phyloP scores from a whole-genome alignment of 2,888 invertebrate species.

The Chrysolina americana region DNA sequence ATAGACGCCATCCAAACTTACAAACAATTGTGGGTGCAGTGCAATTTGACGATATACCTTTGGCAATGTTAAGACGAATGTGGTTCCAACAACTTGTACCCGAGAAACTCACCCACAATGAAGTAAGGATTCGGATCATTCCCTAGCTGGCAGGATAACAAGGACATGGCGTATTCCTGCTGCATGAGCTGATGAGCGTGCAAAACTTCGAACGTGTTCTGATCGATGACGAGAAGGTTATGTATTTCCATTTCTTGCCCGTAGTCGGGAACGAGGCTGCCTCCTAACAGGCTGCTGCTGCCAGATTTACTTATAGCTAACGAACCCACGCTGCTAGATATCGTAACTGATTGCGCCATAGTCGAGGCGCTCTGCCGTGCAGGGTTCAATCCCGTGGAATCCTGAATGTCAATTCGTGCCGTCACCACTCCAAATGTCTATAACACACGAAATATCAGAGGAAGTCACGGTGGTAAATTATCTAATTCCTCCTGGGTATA shows the following conservation, averaged over 20 bases:
- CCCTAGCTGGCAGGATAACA: conserved; percentile 91
- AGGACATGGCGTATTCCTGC: conserved; percentile 91
- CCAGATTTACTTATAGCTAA: conserved; percentile 70
- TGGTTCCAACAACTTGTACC: too few species aligned
- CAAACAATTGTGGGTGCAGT: too few species aligned
- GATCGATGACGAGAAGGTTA: conserved; percentile 92
- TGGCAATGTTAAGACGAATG: too few species aligned
- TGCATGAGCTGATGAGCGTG: conserved; percentile 95
- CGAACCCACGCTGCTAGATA: conserved; percentile 72
- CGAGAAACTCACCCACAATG: conserved; percentile 79
- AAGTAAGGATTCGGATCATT: conserved; percentile 94
- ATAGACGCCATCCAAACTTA: too few species aligned
- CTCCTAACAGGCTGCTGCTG: conserved; percentile 63
- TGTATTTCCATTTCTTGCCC: conserved; percentile 93
- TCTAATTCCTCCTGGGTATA: too few species aligned
- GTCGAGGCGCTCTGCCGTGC: conserved; percentile 84
- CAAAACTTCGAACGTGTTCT: conserved; percentile 96
- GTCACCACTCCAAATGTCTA: conserved; percentile 95
- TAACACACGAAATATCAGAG: conserved; percentile 42
- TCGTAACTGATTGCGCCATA: conserved; percentile 77
- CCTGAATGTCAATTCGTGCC: conserved; percentile 90
- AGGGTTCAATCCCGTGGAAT: conserved; percentile 79
- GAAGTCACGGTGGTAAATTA: too few species aligned
- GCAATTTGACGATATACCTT: too few species aligned
- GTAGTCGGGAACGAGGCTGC: conserved; percentile 70